Conservation (phyloP, 1,140 invertebrate species). For the Pseudomyrmex pallidus region DNA sequence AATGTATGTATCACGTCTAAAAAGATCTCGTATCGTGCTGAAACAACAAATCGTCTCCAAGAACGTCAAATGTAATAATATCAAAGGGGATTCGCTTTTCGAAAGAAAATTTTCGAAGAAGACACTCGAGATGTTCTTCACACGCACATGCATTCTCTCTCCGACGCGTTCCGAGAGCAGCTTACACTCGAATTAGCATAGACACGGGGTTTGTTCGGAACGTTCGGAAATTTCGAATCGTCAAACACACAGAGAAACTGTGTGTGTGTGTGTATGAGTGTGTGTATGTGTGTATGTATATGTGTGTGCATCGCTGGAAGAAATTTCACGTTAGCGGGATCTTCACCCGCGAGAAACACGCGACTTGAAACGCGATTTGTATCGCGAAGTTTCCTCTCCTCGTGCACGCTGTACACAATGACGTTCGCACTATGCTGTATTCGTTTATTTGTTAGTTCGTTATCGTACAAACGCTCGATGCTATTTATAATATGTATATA, state of each 20-base stretch:
- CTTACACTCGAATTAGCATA: too few relatives aligned
- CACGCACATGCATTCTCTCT: too few relatives aligned
- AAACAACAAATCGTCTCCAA: conserved; percentile 34
- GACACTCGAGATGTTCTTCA: too few relatives aligned
- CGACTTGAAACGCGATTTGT: neutral
- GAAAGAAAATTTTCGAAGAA: too few relatives aligned
- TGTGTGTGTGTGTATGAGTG: neutral
- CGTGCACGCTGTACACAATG: neutral
- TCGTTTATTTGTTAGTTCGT: conserved; percentile 23
- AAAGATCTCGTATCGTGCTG: conserved; percentile 14
- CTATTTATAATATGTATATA: conserved; percentile 3
- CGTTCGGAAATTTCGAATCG: too few relatives aligned
- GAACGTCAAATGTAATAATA: conserved; percentile 27
- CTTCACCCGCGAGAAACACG: neutral
- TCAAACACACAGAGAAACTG: neutral
- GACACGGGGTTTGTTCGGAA: too few relatives aligned
- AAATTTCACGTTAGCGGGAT: conserved; percentile 19
- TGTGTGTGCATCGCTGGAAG: neutral
- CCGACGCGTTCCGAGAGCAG: too few relatives aligned
- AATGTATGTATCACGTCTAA: conserved; percentile 22
- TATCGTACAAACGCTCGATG: conserved; percentile 35
- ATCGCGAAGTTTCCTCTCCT: conserved; percentile 28
- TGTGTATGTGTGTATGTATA: too few relatives aligned
- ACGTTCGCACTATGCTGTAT: neutral
- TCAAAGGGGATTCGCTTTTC: neutral